phyloP scores from a whole-genome alignment of 2,113 vertebrate species.

The Forbesichthys agassizii region DNA sequence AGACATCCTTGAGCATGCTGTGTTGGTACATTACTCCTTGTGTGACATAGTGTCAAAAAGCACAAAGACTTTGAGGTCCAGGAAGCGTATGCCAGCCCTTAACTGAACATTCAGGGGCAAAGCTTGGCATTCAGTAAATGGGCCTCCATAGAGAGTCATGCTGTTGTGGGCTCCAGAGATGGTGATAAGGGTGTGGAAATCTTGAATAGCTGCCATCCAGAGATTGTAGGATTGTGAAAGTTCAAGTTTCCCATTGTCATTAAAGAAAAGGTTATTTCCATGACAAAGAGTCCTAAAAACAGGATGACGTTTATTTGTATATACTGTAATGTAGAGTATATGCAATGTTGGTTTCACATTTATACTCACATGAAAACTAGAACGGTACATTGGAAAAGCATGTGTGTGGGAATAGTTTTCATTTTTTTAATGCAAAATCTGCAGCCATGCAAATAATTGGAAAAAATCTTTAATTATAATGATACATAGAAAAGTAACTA shows the following conservation, averaged over 20 bases:
- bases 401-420: not conserved
- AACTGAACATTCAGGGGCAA: conserved; percentile 74
- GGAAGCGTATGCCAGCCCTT: conserved; percentile 73
- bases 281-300: conserved; percentile 29
- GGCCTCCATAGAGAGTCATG: conserved; percentile 71
- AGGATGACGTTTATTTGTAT: not conserved
- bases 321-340: not conserved
- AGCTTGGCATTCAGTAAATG: conserved; percentile 64
- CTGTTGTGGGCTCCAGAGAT: conserved; percentile 79
- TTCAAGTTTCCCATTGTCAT: conserved; percentile 28
- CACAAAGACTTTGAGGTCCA: conserved; percentile 72
- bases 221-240: conserved; percentile 49
- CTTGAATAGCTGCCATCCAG: conserved; percentile 75
- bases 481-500: not conserved
- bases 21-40: conserved; percentile 73
- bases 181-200: conserved; percentile 63
- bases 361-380: conserved; percentile 41
- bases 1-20: conserved; percentile 31
- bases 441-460: conserved; percentile 7
- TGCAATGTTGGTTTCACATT: not conserved
- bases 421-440: conserved; percentile 17
- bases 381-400: conserved; percentile 11
- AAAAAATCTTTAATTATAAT: not conserved
- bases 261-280: conserved; percentile 38
- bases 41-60: conserved; percentile 63